Base-by-base conservation (phyloP, 2,888 invertebrate species). In the Drosophila falleni region DNA sequence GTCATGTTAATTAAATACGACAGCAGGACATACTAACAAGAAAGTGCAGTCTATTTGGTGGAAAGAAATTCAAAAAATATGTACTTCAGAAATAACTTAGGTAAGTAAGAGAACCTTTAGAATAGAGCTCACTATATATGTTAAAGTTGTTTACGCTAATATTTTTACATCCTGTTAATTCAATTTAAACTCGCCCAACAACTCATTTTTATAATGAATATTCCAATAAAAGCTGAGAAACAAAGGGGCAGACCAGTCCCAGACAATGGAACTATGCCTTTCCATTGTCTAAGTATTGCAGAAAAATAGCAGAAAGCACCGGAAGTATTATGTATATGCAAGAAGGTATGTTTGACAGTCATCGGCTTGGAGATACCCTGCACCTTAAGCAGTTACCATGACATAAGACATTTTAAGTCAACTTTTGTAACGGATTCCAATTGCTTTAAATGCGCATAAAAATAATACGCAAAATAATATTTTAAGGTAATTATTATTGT, bases 201-300 rank as follows among this genome's bases (percentile, higher is more conserved):
- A 54, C 16, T 19, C 33, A 31, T 73, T 60, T 63, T 68, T 53
- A 72, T 68, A 78, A 63, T 60, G 55, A 68, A 62, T 60, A 63
- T 60, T 73, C 51, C 47, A 33, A 16, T 46, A 47, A 61, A 47
- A 16, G 47, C 33, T 49, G 15, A 42, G 26, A 19, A 16, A 55
- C 35, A 55, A 51, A 50, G 44, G 16, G 44, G 29, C n/a, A 29
- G 35, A 10, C 6, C 9, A 41, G 39, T 39, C 31, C 54, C 46
- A 33, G 49, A 16, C 5, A 5, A 5, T 11, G 11, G 15, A 11
- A 19, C 42, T 5, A 53, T 42, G 74, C 66, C 59, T 59, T 72
- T 46, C 68, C 55, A 69, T 78, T 77, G 68, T 77, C 74, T 75
- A 56, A 62, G 63, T 54, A 63, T 55, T 68, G 73, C 68, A 37